Evolutionary conservation across 1,140 invertebrate species (phyloP), one percentile per base, ranked within the genome.

Genomic region (Samia ricini): DNA sequence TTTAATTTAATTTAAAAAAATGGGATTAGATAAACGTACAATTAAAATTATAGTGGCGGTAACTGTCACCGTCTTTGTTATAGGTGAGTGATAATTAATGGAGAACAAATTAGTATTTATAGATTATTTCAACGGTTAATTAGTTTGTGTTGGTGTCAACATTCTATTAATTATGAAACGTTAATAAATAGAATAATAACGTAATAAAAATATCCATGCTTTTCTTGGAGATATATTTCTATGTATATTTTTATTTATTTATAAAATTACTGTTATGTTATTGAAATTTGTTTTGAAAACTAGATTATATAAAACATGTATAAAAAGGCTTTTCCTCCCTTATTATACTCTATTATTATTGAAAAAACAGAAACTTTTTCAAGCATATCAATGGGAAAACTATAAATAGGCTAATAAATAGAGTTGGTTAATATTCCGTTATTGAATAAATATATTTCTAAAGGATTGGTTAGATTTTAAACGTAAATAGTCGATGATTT

Each of bases 1-100:
- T 21, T 20, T 21, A 20, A 1, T 52, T 12, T 12, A 52, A 22
- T 3, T 10, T 3, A 3, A 22, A 10, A 59, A 5, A 12, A 88
- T 88, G 85, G 85, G 83, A 0, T 59, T 88, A 29, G 85, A 88
- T 26, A 88, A 87, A 48, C 72, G 80, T 7, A 88, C 85, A 4
- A 61, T 86, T 10, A 87, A 85, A 52, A 87, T 87, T 10, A 82
- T 89, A 54, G 69, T 76, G 10, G 75, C 78, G n/a, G 78, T 85
- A 5, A 61, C 65, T 3, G 73, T 79, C 4, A 64, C 71, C 2
- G 49, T 89, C 3, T 59, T 87, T 3, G 63, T 85, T 15, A 64
- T 89, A 5, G 81, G 85, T 89, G 62, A 82, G 85, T 72, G 33
- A 36, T 20, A 4, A 8, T 26, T 57, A 42, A 55, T 24, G 19